Conservation (phyloP, 1,140 invertebrate genomes). For the Drosophila carrolli region DNA sequence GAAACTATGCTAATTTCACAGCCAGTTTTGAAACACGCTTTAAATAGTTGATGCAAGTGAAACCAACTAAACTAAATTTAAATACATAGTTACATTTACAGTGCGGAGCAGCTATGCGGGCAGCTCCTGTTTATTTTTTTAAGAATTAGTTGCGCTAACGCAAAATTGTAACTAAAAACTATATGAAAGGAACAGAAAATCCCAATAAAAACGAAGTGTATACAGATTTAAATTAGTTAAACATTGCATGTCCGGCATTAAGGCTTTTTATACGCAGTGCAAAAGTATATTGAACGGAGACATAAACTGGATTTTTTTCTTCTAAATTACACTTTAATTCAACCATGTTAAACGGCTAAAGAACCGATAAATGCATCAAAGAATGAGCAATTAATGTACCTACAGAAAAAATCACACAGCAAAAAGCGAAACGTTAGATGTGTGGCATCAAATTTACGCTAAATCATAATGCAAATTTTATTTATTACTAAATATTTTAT, state of each 20-base stretch:
- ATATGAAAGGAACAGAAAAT: slow-evolving; percentile 35
- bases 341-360: slow-evolving; percentile 18
- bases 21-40: slow-evolving; percentile 83
- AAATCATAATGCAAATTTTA: slow-evolving; percentile 71
- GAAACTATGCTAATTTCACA: slow-evolving; percentile 80
- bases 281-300: slow-evolving; percentile 18
- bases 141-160: slow-evolving; percentile 78
- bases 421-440: slow-evolving; percentile 41
- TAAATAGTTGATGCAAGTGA: slow-evolving; percentile 67
- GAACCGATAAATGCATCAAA: slow-evolving; percentile 40
- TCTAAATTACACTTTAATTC: slow-evolving; percentile 36
- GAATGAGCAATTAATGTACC: slow-evolving; percentile 50
- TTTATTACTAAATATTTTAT: slow-evolving; percentile 83
- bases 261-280: slow-evolving; percentile 59
- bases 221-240: slow-evolving; percentile 67
- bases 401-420: slow-evolving; percentile 41
- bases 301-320: slow-evolving; percentile 35
- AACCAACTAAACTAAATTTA: slow-evolving; percentile 51
- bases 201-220: slow-evolving; percentile 55
- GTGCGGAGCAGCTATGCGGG: slow-evolving; percentile 39
- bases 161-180: slow-evolving; percentile 75
- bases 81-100: slow-evolving; percentile 74
- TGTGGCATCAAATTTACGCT: slow-evolving; percentile 62
- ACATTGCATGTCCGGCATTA: slow-evolving; percentile 54
- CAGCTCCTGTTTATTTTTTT: slow-evolving; percentile 78